Evolutionary conservation across 2,888 invertebrate genomes (phyloP).

Genomic region (Aphidoletes aphidimyza): DNA sequence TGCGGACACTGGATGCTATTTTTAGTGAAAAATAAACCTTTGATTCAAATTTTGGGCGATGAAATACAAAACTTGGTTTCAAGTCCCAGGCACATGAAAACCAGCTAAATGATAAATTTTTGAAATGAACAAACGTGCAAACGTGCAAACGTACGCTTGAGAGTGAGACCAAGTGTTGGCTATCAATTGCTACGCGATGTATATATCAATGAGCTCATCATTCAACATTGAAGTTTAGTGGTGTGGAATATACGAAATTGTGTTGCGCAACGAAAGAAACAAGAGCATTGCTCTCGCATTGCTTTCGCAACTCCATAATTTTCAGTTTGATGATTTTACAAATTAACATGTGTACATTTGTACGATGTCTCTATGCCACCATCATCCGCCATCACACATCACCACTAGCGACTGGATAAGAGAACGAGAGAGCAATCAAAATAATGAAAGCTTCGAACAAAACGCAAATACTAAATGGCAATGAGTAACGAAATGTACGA

Average conservation of each 20-base stretch:
- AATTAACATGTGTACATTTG: conserved; percentile 35
- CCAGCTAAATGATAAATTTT: background rate
- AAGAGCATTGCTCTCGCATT: too few species aligned
- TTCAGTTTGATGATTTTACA: conserved; percentile 23
- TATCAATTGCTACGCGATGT: background rate
- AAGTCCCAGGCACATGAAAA: too few species aligned
- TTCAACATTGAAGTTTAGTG: background rate
- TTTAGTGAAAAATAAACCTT: too few species aligned
- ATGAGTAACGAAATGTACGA: background rate
- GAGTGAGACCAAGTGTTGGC: background rate
- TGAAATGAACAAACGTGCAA: background rate
- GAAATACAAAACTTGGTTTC: too few species aligned
- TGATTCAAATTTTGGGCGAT: too few species aligned
- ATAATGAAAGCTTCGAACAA: background rate
- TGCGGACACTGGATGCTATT: too few species aligned
- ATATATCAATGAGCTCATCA: conserved; percentile 30
- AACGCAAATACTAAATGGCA: background rate
- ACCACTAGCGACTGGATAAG: background rate
- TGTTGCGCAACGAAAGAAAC: too few species aligned
- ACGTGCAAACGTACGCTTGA: too few species aligned
- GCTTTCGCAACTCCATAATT: background rate
- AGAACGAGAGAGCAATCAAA: background rate
- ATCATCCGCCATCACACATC: too few species aligned
- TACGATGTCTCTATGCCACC: background rate
- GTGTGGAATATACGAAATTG: background rate